phyloP scores from a whole-genome alignment of 2,113 vertebrate genomes.

The Saguinus midas region DNA sequence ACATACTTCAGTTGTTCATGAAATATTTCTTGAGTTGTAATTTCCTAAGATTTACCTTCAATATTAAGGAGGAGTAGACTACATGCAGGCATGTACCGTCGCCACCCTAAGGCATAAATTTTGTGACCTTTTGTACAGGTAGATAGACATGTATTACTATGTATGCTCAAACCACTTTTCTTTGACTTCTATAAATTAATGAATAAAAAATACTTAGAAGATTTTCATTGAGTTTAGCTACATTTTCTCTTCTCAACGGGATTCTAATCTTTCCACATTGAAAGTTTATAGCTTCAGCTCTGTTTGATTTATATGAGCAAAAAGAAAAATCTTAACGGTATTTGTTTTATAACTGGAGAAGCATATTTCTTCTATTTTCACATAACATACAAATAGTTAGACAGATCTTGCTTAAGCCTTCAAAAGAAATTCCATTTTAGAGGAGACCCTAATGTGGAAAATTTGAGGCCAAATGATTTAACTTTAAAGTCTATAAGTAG shows the following conservation, averaged over 20 bases:
- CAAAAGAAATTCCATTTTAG: slow-evolving; percentile 73
- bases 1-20: neutral
- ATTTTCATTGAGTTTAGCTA: slow-evolving; percentile 35
- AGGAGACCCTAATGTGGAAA: slow-evolving; percentile 72
- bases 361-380: slow-evolving; percentile 72
- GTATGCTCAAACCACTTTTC: neutral
- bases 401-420: slow-evolving; percentile 63
- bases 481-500: slow-evolving; percentile 29
- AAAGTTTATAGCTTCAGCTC: slow-evolving; percentile 38
- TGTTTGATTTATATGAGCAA: slow-evolving; percentile 65
- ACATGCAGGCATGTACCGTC: neutral
- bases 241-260: slow-evolving; percentile 7
- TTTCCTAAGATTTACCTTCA: neutral
- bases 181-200: slow-evolving; percentile 20
- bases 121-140: neutral
- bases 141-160: neutral
- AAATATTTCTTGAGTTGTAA: neutral
- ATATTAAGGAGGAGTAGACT: neutral
- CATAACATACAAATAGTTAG: slow-evolving; percentile 71
- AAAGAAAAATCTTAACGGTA: slow-evolving; percentile 50
- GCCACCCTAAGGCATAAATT: neutral
- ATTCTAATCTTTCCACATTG: slow-evolving; percentile 39
- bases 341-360: slow-evolving; percentile 59
- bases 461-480: slow-evolving; percentile 59
- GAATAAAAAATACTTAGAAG: slow-evolving; percentile 45